Conservation (phyloP, 2,797 vertebrate genomes). For the Gephyroberyx darwinii region DNA sequence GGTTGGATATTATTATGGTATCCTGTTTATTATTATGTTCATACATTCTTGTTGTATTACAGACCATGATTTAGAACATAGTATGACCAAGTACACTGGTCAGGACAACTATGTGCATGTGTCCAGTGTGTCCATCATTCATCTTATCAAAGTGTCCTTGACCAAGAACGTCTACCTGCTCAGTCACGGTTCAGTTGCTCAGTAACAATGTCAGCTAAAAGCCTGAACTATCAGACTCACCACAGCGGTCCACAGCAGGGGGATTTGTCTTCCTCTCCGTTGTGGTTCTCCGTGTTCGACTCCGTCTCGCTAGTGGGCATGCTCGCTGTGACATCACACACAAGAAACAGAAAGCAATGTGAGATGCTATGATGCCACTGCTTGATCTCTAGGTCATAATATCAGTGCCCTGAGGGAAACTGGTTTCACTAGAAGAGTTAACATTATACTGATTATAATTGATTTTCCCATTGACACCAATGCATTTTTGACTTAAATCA, state of each 20-base stretch:
- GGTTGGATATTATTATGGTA: too few species aligned
- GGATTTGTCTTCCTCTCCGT: constrained; percentile 84
- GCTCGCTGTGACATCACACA: constrained; percentile 84
- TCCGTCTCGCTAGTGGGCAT: constrained; percentile 94
- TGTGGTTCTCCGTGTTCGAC: constrained; percentile 92
- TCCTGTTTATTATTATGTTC: too few species aligned
- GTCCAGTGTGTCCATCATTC: not conserved
- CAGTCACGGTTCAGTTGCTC: not conserved
- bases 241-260: constrained; percentile 89
- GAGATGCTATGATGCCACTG: not conserved
- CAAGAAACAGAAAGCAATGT: constrained; percentile 17
- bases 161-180: not conserved
- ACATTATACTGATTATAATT: not conserved
- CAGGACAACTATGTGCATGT: not conserved
- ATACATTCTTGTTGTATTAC: too few species aligned
- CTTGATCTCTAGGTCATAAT: not conserved
- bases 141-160: not conserved
- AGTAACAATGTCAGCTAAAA: not conserved
- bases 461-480: constrained; percentile 28
- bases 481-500: constrained; percentile 25
- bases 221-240: constrained; percentile 78
- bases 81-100: too few species aligned
- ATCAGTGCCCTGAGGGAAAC: not conserved
- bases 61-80: too few species aligned
- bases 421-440: not conserved